Conservation (phyloP, 1,140 invertebrate genomes). For the Nomia melanderi region DNA sequence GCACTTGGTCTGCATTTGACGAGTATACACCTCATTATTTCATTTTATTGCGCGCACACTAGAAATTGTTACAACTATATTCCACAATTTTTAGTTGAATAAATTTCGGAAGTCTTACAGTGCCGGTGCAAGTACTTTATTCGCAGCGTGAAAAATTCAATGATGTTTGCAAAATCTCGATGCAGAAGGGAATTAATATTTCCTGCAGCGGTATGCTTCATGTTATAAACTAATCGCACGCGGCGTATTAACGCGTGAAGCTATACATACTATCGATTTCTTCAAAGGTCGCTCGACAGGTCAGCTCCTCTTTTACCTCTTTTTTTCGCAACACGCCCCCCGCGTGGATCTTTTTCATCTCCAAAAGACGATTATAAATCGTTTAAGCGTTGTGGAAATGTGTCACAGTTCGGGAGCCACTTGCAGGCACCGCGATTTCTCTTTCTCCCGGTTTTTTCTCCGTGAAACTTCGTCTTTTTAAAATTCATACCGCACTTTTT, state of each 20-base stretch:
- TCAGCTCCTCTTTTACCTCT: slow-evolving; percentile 45
- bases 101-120: too few relatives aligned
- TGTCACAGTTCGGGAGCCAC: neutral
- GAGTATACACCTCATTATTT: too few relatives aligned
- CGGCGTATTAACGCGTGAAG: slow-evolving; percentile 4
- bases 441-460: neutral
- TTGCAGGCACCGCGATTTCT: neutral
- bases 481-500: neutral
- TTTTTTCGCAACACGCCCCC: slow-evolving; percentile 9
- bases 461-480: neutral
- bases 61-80: too few relatives aligned
- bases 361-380: slow-evolving; percentile 1
- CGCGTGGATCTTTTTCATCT: neutral
- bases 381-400: neutral
- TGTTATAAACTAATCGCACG: slow-evolving; percentile 11
- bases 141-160: neutral
- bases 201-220: neutral
- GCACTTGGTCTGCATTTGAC: too few relatives aligned
- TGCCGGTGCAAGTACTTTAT: too few relatives aligned
- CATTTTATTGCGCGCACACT: too few relatives aligned
- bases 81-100: too few relatives aligned
- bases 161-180: neutral
- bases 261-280: slow-evolving; percentile 42
- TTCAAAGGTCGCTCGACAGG: slow-evolving; percentile 40
- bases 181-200: neutral